These are phyloP conservation scores for Lucinisca nassula DNA, from an alignment of 2,888 invertebrate genomes.

Conservation along the genomic window DNA sequence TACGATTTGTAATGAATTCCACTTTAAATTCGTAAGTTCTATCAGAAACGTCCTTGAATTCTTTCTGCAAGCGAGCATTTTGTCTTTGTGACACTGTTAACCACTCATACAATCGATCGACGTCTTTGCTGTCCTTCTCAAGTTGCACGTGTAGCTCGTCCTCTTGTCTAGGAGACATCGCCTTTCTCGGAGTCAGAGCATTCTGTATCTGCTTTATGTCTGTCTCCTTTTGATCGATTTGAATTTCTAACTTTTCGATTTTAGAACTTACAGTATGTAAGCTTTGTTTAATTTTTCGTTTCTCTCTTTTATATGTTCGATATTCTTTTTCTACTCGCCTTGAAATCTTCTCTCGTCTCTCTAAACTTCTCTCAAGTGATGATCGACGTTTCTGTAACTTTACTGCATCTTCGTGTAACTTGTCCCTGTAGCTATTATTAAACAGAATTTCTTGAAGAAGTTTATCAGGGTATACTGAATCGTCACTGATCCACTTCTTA, in stretches of 20 bases:
- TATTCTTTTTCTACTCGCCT: constrained; percentile 69
- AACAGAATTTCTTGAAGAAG: constrained; percentile 76
- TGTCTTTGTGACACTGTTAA: constrained; percentile 69
- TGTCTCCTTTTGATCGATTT: constrained; percentile 70
- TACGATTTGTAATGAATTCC: constrained; percentile 75
- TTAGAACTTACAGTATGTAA: constrained; percentile 75
- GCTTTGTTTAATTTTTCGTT: constrained; percentile 74
- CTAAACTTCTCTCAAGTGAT: constrained; percentile 65
- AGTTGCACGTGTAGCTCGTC: constrained; percentile 64
- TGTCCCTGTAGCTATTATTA: constrained; percentile 76
- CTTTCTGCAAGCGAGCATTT: constrained; percentile 67
- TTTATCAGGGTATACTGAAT: constrained; percentile 77
- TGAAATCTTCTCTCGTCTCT: constrained; percentile 68
- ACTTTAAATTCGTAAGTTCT: constrained; percentile 80
- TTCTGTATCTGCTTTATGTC: constrained; percentile 73
- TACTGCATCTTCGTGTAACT: constrained; percentile 72
- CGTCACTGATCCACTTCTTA: constrained; percentile 79
- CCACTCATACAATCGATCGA: constrained; percentile 74
- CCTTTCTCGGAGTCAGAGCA: constrained; percentile 65
- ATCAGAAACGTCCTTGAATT: constrained; percentile 73
- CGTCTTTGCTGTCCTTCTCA: constrained; percentile 64
- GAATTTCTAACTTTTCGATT: constrained; percentile 69
- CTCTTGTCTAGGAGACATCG: constrained; percentile 72
- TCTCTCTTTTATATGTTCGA: constrained; percentile 70
- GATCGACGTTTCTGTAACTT: constrained; percentile 66